Base-by-base conservation (phyloP, 2,113 vertebrate genomes). In the Mirounga angustirostris region DNA sequence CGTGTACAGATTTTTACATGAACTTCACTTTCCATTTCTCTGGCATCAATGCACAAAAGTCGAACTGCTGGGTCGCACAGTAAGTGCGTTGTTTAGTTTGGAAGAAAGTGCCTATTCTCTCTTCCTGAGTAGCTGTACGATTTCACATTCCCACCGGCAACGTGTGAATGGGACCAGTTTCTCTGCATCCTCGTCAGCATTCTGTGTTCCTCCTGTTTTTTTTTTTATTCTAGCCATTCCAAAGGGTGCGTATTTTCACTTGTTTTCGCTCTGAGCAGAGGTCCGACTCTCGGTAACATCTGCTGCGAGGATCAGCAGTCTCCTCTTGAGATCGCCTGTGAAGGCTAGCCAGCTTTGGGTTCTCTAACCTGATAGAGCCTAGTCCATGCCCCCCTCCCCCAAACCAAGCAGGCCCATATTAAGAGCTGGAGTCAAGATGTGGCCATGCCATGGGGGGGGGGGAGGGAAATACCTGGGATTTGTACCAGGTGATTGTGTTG, bases 1-100 rank as follows among this genome's bases (percentile, higher is more conserved):
- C 0, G 11, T 4, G 33, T 9, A 16, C 9, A 58, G 26, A 40
- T 26, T 83, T 76, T 36, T 5, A 19, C 7, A 15, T 16, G 33
- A 40, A 69, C 43, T 9, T 4, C 19, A 21, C 46, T 46, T 6
- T 24, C 36, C 26, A 54, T 24, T 46, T 63, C 73, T 46, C 86
- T 63, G 43, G 21, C 4, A 4, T 1, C 4, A 56, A 8, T 18
- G 63, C 43, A 65, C 80, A 52, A 3, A 43, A 46, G 80, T 8
- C 33, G 9, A 8, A 9, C 1, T 28, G n/a, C 61, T 4, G n/a
- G 73, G 16, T 71, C 26, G 0, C 2, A 8, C 0, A 19, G 1
- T 3, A 16, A 54, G 69, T 1, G 26, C 0, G 9, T 0, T 0
- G 33, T 28, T 40, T 26, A 0, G 7, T 84, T 16, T 0, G 10